Evolutionary conservation across 2,797 vertebrate species (phyloP), one percentile per base, ranked within the genome.

Genomic region (Hypotaenidia okinawae): DNA sequence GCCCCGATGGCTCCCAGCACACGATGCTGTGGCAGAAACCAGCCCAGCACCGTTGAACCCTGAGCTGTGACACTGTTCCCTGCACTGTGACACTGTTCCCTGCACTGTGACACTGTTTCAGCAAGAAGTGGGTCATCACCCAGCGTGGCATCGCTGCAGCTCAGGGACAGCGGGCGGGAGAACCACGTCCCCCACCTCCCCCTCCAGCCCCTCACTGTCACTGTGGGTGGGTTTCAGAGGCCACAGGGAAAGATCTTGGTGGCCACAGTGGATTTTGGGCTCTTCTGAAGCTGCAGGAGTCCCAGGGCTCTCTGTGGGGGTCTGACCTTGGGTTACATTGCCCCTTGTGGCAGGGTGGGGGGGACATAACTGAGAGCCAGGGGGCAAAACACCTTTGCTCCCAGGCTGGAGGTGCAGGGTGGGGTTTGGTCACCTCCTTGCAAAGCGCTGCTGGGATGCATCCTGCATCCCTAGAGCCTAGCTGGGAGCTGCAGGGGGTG

Each of bases 51-150:
- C 1, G 0, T 2, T 54, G 45, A 62, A 57, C 82, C 73, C 93
- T 5, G 28, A 4, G 51, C 58, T 13, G 11, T 2, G 18, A 16
- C 1, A 39, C 43, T 45, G 43, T 45, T 45, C 82, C 73, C 93
- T 5, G 28, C 4, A 51, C 58, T 13, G 9, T 2, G 18, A 16
- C 1, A 39, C 43, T 43, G 43, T 43, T 43, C 82, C 78, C 93
- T 5, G 28, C 5, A 49, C 57, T 11, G 11, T 1, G 18, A 16
- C 0, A 39, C 67, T 11, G 28, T 3, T 32, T 62, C 12, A 7
- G 82, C 23, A 0, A 47, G 75, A 94, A 90, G 72, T 64, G 72
- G 93, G 91, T 90, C 95, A 93, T 14, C 33, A 58, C 85, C 66
- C 88, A 77, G 82, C 62, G 0, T 33, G 88, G 54, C 43, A 14